Evolutionary conservation across 2,113 vertebrate genomes (phyloP).

Genomic region (Orientallactaga bullata): DNA sequence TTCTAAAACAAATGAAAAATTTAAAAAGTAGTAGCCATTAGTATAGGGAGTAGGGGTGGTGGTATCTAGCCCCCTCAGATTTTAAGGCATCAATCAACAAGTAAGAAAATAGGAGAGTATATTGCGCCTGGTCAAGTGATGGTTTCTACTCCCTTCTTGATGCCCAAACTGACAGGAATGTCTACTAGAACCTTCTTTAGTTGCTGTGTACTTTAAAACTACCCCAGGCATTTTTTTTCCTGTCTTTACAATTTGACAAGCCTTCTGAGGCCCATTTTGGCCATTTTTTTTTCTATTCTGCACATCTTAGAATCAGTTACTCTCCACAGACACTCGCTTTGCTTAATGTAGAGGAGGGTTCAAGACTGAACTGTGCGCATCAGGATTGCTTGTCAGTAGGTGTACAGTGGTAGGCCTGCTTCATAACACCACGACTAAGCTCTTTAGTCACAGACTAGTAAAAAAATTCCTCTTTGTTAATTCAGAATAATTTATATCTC

Average conservation of each 20-base stretch:
- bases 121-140: background rate
- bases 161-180: background rate
- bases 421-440: background rate
- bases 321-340: conserved; percentile 9
- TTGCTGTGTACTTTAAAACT: conserved; percentile 3
- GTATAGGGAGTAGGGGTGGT: too few relatives aligned
- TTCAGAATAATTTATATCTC: conserved; percentile 34
- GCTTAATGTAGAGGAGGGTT: background rate
- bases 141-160: conserved; percentile 35
- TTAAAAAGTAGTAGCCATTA: background rate
- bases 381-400: background rate
- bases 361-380: background rate
- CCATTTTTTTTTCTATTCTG: background rate
- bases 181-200: background rate
- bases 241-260: conserved; percentile 34
- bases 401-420: background rate
- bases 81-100: conserved; percentile 11
- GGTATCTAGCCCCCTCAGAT: background rate
- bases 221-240: background rate
- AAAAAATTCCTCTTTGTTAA: background rate
- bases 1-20: conserved; percentile 41
- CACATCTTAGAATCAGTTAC: background rate
- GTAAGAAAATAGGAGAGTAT: background rate
- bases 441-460: background rate
- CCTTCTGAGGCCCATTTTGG: background rate